Evolutionary conservation across 2,797 vertebrate genomes (phyloP).

Genomic region (Okamejei kenojei): DNA sequence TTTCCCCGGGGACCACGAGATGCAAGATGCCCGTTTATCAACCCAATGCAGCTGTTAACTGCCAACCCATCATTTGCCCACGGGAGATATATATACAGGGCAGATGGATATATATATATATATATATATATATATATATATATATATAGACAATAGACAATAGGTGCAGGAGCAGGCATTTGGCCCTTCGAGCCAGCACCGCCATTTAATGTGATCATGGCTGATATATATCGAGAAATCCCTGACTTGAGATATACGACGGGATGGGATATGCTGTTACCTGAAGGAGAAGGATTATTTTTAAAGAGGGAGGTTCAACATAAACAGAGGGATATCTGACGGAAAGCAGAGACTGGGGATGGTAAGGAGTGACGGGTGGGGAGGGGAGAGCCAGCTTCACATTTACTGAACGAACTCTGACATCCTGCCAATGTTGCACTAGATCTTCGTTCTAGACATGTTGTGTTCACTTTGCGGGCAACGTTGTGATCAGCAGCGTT

Average conservation of each 20-base stretch:
- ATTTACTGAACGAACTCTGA: slow-evolving; percentile 63
- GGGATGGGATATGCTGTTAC: not conserved
- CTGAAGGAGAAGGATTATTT: not conserved
- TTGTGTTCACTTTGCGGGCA: slow-evolving; percentile 46
- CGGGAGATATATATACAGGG: too few species aligned
- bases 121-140: too few species aligned
- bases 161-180: too few species aligned
- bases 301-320: not conserved
- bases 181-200: too few species aligned
- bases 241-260: not conserved
- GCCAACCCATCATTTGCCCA: not conserved
- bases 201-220: too few species aligned
- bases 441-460: slow-evolving; percentile 63
- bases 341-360: not conserved
- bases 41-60: not conserved
- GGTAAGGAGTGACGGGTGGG: too few species aligned
- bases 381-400: slow-evolving; percentile 47
- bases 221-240: not conserved
- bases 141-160: too few species aligned
- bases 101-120: too few species aligned
- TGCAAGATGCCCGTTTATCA: not conserved
- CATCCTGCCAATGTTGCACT: slow-evolving; percentile 60
- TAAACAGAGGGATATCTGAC: not conserved
- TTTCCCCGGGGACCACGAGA: not conserved
- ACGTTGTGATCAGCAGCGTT: slow-evolving; percentile 47